Base-by-base conservation (phyloP, 2,113 vertebrate genomes). In the Ardeotis arabs region DNA sequence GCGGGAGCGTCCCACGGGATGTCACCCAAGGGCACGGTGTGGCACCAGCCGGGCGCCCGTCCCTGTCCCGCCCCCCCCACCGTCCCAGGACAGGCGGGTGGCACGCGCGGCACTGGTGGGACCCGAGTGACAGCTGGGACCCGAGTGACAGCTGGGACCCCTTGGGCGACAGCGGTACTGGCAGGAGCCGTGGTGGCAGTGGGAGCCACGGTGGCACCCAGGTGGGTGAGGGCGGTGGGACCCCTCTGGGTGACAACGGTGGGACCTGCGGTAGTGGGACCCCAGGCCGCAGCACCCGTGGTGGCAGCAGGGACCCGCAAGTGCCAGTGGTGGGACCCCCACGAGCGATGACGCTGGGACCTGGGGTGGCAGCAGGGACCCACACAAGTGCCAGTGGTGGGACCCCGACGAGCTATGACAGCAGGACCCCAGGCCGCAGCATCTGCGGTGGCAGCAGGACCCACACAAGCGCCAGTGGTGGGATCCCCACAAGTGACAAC, bases 151-250 rank as follows among this genome's bases (percentile, higher is more conserved):
- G 9, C 41, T 2, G 1, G 49, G 55, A 50, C 10, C 22, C 29
- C 7, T 0, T 0, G 1, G 15, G 24, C 0, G 1, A 53, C 2
- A 7, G 35, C 20, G 2, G 14, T n/a, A 19, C 41, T 44, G 41
- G 53, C 16, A 45, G 45, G 5, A 72, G 33, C 8, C 1, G 72
- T 56, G 84, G 33, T 50, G 56, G 39, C 0, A 1, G 33, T 5
- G 33, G 14, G 23, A 79, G 17, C 16, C 37, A 3, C 1, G 1
- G n/a, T 11, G 45, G 13, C 68, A 87, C 16, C 39, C 14, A 15
- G 18, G 28, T 2, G 5, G 59, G 52, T 45, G 56, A 44, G 18
- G 8, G 28, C 3, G 7, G 8, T 10, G 45, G 44, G 44, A 58
- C 16, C n/a, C 18, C 10, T 10, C 29, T 35, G 33, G 24, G 76